phyloP scores from a whole-genome alignment of 2,113 vertebrate genomes.

The Meriones unguiculatus region DNA sequence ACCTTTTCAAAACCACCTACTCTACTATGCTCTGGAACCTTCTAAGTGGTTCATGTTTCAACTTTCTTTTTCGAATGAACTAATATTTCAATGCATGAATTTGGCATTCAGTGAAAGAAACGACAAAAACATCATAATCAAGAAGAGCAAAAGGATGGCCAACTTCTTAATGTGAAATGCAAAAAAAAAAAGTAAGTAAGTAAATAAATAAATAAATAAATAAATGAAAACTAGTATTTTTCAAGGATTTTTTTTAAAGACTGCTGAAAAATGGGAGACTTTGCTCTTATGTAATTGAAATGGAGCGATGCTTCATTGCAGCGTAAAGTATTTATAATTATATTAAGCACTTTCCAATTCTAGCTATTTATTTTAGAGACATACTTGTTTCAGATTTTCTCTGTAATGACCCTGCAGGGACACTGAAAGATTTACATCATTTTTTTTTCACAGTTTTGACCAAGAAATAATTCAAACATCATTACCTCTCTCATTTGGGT shows the following conservation, averaged over 20 bases:
- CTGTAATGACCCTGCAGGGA: not conserved
- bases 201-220: not conserved
- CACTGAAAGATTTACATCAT: not conserved
- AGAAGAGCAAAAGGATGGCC: not conserved
- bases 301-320: not conserved
- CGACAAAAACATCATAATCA: not conserved
- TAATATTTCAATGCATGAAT: slow-evolving; percentile 14
- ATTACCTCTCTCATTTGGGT: not conserved
- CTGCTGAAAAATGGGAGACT: not conserved
- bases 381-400: slow-evolving; percentile 43
- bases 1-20: not conserved
- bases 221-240: not conserved
- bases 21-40: not conserved
- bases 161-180: not conserved
- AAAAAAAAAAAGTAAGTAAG: not conserved
- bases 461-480: slow-evolving; percentile 19
- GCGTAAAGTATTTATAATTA: slow-evolving; percentile 54
- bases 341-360: slow-evolving; percentile 30
- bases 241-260: slow-evolving; percentile 26
- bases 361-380: slow-evolving; percentile 46
- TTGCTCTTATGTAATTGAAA: slow-evolving; percentile 37
- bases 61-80: slow-evolving; percentile 44
- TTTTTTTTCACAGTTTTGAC: not conserved
- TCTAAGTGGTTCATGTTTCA: not conserved
- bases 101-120: slow-evolving; percentile 14